Evolutionary conservation across 2,888 invertebrate genomes (phyloP).

Genomic region (Carabus problematicus): DNA sequence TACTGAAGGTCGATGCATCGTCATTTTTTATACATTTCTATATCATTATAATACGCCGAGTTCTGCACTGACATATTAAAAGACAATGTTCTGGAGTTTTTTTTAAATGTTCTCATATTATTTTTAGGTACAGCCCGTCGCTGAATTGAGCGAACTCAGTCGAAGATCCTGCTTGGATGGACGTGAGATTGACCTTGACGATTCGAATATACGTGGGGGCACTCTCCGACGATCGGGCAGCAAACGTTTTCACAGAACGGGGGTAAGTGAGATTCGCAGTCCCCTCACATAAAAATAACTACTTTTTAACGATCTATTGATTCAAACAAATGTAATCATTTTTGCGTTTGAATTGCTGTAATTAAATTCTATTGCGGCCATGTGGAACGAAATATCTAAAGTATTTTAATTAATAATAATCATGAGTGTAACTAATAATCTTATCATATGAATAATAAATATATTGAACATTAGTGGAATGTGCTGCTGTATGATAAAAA

Average conservation of each 20-base stretch:
- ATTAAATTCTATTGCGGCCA: not conserved
- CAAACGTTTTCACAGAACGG: slow-evolving; percentile 74
- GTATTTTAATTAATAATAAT: slow-evolving; percentile 2
- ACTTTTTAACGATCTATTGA: not conserved
- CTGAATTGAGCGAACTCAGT: slow-evolving; percentile 89
- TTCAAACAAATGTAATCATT: not conserved
- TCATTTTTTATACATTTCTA: not conserved
- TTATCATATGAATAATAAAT: no score
- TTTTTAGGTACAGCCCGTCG: slow-evolving; percentile 88
- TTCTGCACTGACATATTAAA: no score
- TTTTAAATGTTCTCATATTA: slow-evolving; percentile 41
- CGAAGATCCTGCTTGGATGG: slow-evolving; percentile 77
- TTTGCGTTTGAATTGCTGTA: not conserved
- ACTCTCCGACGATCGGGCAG: slow-evolving; percentile 86
- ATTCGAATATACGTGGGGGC: slow-evolving; percentile 72
- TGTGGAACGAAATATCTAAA: not conserved
- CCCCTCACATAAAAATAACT: not conserved
- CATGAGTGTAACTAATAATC: no score
- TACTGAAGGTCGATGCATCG: slow-evolving; percentile 10
- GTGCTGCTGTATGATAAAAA: not conserved
- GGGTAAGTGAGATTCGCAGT: slow-evolving; percentile 63
- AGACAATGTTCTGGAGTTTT: not conserved
- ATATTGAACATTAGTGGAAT: no score
- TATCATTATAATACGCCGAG: no score
- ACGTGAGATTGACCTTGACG: slow-evolving; percentile 70